phyloP scores from a whole-genome alignment of 2,888 invertebrate species.

The Venusia cambrica region DNA sequence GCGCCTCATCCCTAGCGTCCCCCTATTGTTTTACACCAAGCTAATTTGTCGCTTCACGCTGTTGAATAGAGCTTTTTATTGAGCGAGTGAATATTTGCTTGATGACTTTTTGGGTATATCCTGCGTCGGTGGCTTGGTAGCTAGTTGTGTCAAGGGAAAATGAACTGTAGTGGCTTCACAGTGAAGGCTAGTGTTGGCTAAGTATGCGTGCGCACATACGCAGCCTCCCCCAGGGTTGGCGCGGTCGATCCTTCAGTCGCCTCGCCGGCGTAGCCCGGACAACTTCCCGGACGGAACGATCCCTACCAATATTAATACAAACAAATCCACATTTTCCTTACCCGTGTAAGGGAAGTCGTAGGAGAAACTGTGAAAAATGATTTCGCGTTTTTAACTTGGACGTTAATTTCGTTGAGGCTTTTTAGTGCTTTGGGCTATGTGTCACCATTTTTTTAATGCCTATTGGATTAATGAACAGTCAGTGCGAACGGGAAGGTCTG shows the following conservation, averaged over 20 bases:
- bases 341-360: slow-evolving; percentile 58
- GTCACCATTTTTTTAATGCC: slow-evolving; percentile 22
- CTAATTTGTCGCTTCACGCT: slow-evolving; percentile 38
- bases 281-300: slow-evolving; percentile 53
- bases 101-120: slow-evolving; percentile 43
- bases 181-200: slow-evolving; percentile 38
- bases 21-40: slow-evolving; percentile 31
- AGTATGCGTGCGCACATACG: slow-evolving; percentile 56
- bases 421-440: slow-evolving; percentile 37
- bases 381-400: slow-evolving; percentile 70
- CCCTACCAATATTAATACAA: slow-evolving; percentile 46
- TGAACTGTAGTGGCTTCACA: slow-evolving; percentile 38
- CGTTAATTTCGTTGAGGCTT: slow-evolving; percentile 70
- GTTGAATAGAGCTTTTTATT: slow-evolving; percentile 36
- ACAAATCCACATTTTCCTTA: slow-evolving; percentile 68
- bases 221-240: slow-evolving; percentile 76
- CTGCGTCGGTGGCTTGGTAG: slow-evolving; percentile 45
- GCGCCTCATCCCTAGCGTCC: slow-evolving; percentile 60
- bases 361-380: slow-evolving; percentile 43
- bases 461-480: slow-evolving; percentile 21
- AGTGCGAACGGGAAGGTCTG: slow-evolving; percentile 32
- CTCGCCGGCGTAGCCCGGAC: slow-evolving; percentile 72
- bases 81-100: slow-evolving; percentile 29
- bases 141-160: slow-evolving; percentile 34
- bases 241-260: slow-evolving; percentile 79